These are phyloP conservation scores for Apamea anceps DNA, from an alignment of 2,888 invertebrate genomes.

Conservation along the genomic window DNA sequence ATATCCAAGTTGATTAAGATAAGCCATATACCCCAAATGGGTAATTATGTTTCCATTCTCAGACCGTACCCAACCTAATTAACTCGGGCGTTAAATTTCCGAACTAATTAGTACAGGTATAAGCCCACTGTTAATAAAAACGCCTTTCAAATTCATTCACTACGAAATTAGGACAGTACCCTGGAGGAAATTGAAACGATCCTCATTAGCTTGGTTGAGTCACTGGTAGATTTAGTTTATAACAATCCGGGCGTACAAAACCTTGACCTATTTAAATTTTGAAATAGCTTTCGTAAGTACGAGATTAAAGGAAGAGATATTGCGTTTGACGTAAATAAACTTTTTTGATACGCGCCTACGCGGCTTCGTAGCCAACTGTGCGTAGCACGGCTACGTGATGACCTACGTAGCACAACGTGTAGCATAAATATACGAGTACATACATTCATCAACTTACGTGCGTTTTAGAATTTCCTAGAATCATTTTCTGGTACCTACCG, in stretches of 20 bases:
- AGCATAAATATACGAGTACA: conserved; percentile 8
- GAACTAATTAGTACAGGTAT: conserved; percentile 61
- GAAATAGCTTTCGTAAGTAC: neutral
- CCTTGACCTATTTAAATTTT: conserved; percentile 33
- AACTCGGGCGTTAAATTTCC: conserved; percentile 52
- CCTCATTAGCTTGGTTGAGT: conserved; percentile 44
- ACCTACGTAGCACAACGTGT: conserved; percentile 41
- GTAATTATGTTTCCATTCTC: conserved; percentile 51
- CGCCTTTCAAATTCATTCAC: conserved; percentile 56
- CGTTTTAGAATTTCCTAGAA: neutral
- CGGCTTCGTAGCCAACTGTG: conserved; percentile 51
- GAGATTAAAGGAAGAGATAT: conserved; percentile 34
- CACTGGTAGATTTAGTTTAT: conserved; percentile 32
- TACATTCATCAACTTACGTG: neutral
- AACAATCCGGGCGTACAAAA: conserved; percentile 5
- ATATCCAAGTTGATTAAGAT: conserved; percentile 54
- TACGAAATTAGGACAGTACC: conserved; percentile 44
- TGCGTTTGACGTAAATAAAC: conserved; percentile 37
- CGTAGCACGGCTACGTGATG: conserved; percentile 57
- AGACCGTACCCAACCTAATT: conserved; percentile 57
- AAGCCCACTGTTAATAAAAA: conserved; percentile 58
- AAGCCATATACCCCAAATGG: conserved; percentile 48
- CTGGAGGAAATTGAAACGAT: conserved; percentile 53
- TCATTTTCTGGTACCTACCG: neutral
- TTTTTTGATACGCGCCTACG: conserved; percentile 58